Evolutionary conservation across 2,113 vertebrate genomes (phyloP).

Genomic region (Scytalopus superciliaris): DNA sequence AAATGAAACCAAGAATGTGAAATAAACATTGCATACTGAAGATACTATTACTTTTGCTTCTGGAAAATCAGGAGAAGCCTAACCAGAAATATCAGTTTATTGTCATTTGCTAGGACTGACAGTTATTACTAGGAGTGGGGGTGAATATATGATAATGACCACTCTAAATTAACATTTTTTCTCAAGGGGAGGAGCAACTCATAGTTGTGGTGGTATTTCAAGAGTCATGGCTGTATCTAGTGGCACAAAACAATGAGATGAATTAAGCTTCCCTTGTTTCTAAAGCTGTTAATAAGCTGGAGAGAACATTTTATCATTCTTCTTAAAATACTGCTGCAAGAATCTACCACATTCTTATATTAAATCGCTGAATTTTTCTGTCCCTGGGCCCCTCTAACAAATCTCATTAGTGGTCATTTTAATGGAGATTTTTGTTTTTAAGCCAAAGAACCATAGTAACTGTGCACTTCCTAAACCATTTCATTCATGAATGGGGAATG

Average conservation of each 20-base stretch:
- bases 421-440: slow-evolving; percentile 35
- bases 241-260: not conserved
- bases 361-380: not conserved
- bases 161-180: not conserved
- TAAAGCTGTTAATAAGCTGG: not conserved
- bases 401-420: slow-evolving; percentile 17
- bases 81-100: not conserved
- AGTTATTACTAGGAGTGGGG: not conserved
- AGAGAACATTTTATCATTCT: not conserved
- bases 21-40: not conserved
- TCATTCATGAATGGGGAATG: slow-evolving; percentile 47
- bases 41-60: not conserved
- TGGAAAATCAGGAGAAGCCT: not conserved
- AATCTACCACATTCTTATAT: not conserved
- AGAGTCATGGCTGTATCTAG: not conserved
- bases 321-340: not conserved
- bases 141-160: not conserved
- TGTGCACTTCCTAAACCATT: slow-evolving; percentile 48
- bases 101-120: slow-evolving; percentile 2
- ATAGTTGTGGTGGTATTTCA: not conserved
- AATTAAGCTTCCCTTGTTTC: not conserved
- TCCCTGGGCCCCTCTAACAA: not conserved
- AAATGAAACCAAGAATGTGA: not conserved
- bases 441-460: slow-evolving; percentile 59
- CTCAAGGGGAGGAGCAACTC: not conserved